Percentiles rank a stretch among this genome's conserved stretches.
Evolutionary conservation across 2,888 invertebrate species (phyloP).

Genomic region (Drosophila neutralis): DNA sequence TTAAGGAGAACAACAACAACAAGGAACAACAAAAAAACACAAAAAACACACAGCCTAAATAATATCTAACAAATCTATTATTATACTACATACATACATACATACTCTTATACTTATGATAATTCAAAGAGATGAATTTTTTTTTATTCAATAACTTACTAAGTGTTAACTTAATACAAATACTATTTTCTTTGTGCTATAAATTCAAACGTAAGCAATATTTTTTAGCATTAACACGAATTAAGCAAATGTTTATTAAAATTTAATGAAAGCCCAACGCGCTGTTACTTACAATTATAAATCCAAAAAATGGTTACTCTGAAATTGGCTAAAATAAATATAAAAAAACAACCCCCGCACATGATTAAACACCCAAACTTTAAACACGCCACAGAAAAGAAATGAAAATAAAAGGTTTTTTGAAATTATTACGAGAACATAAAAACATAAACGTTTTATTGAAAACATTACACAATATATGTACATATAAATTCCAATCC

Average conservation of each 20-base stretch:
- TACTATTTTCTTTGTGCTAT: constrained; percentile 47
- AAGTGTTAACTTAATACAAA: constrained; percentile 29
- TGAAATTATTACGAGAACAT: constrained; percentile 46
- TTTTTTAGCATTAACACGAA: constrained; percentile 51
- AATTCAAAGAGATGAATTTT: constrained; percentile 12
- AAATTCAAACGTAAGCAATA: constrained; percentile 67
- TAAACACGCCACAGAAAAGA: constrained; percentile 30
- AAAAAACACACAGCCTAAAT: constrained; percentile 5
- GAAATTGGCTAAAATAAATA: constrained; percentile 25
- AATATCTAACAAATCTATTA: constrained; percentile 32
- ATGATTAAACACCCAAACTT: constrained; percentile 6
- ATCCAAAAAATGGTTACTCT: constrained; percentile 16
- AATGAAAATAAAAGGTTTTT: constrained; percentile 53
- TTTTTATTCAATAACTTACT: constrained; percentile 14
- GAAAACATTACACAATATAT: not conserved
- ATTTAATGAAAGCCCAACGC: constrained; percentile 26
- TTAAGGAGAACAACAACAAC: constrained; percentile 26
- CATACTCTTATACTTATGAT: constrained; percentile 19
- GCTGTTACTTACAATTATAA: constrained; percentile 22
- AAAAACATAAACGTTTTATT: constrained; percentile 12
- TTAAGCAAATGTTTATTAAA: constrained; percentile 25
- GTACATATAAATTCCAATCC: not conserved
- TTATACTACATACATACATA: constrained; percentile 17
- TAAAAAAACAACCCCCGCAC: constrained; percentile 14
- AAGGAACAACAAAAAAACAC: constrained; percentile 7